phyloP scores from a whole-genome alignment of 2,797 vertebrate genomes.

The Chanos chanos region DNA sequence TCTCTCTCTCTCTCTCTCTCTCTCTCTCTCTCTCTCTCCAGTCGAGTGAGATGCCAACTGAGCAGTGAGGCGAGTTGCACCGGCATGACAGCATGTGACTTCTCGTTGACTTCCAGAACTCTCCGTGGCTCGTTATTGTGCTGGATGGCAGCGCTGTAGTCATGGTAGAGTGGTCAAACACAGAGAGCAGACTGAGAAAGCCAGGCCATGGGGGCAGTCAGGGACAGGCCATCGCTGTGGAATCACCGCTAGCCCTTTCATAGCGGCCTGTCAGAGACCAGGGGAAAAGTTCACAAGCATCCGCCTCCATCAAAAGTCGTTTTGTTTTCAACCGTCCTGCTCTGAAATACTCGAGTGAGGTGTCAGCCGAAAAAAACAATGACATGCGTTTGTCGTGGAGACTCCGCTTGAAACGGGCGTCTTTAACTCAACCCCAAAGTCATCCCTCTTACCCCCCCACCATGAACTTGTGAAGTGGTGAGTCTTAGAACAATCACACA shows the following conservation, averaged over 20 bases:
- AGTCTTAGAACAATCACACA: too few species aligned
- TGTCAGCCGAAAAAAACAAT: too few species aligned
- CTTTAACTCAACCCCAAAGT: too few species aligned
- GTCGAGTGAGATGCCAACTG: slow-evolving; percentile 49
- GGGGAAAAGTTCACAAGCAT: slow-evolving; percentile 61
- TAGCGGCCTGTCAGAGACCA: slow-evolving; percentile 35
- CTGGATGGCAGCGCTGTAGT: slow-evolving; percentile 63
- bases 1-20: slow-evolving; percentile 13
- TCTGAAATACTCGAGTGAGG: too few species aligned
- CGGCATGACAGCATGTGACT: slow-evolving; percentile 70
- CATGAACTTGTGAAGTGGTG: neutral
- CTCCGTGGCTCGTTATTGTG: slow-evolving; percentile 57
- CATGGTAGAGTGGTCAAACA: slow-evolving; percentile 71
- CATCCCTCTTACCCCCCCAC: neutral
- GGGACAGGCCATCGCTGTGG: slow-evolving; percentile 34
- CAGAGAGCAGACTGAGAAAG: slow-evolving; percentile 61
- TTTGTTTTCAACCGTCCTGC: slow-evolving; percentile 16
- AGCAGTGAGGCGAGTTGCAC: slow-evolving; percentile 62
- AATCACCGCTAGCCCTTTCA: slow-evolving; percentile 30
- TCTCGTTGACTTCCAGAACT: slow-evolving; percentile 73
- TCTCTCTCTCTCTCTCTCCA: neutral
- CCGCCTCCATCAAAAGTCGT: neutral
- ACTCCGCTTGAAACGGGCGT: too few species aligned
- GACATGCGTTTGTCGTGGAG: too few species aligned
- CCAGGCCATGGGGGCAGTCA: slow-evolving; percentile 1